Evolutionary conservation across 2,797 vertebrate genomes (phyloP), one percentile per base, ranked within the genome.

Genomic region (Nothura maculosa): DNA sequence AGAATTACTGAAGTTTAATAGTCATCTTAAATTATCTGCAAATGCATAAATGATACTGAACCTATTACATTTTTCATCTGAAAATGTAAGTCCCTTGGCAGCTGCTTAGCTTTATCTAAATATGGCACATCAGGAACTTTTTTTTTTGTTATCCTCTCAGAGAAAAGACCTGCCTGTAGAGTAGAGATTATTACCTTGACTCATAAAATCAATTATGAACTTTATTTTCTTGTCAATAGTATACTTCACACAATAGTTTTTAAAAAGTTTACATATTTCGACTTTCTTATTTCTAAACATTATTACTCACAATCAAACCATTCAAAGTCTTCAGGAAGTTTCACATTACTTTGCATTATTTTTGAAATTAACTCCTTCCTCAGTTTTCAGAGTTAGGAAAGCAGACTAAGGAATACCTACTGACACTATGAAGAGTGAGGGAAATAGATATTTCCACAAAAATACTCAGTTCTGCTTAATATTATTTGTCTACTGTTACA

Each of bases 151-250:
- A 58, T 77, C n/a, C 57, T 90, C 79, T 63, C 88, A 80, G 60
- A 81, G 27, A 67, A 40, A 92, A 10, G 34, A 42, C 25, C 36
- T 82, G 47, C 19, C 79, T 96, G 81, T 14, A 54, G 66, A 96
- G 36, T 58, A 66, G n/a, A 92, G 63, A 92, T 95, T 89, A 94
- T 93, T 90, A 91, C 24, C 38, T 91, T 67, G 55, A 87, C 70
- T 92, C 8, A 18, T 90, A 94, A 95, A 95, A 96, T 95, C 91
- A 95, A 64, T 95, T 92, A 94, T 81, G 61, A 94, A 73, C 32
- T 74, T 90, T 94, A 62, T 82, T 12, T 91, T 89, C 36, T 80
- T 90, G 45, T 93, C 74, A 92, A 74, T 92, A 92, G 30, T 91
- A 61, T 73, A 70, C 72, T 61, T 28, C 85, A 85, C 11, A n/a